Conservation (phyloP, 2,797 vertebrate species). For the Sandelia bainsii region DNA sequence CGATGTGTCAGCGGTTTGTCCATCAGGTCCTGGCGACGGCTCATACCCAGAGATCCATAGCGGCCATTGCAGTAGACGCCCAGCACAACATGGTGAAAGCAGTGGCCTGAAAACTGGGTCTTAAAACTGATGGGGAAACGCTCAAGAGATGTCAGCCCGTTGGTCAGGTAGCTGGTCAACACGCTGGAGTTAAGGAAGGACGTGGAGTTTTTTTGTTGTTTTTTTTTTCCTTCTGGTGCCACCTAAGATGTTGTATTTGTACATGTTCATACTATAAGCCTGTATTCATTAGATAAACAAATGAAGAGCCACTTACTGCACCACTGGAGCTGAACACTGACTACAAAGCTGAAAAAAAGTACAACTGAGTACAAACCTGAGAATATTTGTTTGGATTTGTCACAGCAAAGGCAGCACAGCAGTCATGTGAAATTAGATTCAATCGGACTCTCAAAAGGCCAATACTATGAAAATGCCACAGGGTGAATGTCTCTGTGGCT, state of each 20-base stretch:
- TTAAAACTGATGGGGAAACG: slow-evolving; percentile 99
- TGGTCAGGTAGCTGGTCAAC: slow-evolving; percentile 92
- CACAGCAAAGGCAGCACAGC: slow-evolving; percentile 10
- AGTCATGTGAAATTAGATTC: slow-evolving; percentile 23
- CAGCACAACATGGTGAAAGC: slow-evolving; percentile 96
- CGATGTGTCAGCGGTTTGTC: slow-evolving; percentile 93
- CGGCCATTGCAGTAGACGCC: slow-evolving; percentile 94
- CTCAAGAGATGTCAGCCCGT: slow-evolving; percentile 92
- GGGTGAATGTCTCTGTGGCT: slow-evolving; percentile 4
- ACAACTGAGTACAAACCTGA: neutral
- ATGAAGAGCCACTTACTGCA: neutral
- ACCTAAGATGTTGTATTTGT: neutral
- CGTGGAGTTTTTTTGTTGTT: neutral
- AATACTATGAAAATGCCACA: slow-evolving; percentile 10
- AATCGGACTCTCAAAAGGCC: slow-evolving; percentile 26
- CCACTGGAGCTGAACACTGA: neutral
- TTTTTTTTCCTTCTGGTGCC: too few species aligned
- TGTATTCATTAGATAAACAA: neutral
- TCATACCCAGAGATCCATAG: slow-evolving; percentile 96
- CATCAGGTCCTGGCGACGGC: slow-evolving; percentile 95
- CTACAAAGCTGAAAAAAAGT: neutral
- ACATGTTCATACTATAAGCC: neutral
- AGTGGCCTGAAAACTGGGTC: slow-evolving; percentile 97
- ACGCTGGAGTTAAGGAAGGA: slow-evolving; percentile 24
- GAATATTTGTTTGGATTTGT: slow-evolving; percentile 19